A percentile compares a stretch with the other conserved stretches of the same genome.
Conservation (phyloP, 2,113 vertebrate genomes). For the Microcebus ravelobensis region DNA sequence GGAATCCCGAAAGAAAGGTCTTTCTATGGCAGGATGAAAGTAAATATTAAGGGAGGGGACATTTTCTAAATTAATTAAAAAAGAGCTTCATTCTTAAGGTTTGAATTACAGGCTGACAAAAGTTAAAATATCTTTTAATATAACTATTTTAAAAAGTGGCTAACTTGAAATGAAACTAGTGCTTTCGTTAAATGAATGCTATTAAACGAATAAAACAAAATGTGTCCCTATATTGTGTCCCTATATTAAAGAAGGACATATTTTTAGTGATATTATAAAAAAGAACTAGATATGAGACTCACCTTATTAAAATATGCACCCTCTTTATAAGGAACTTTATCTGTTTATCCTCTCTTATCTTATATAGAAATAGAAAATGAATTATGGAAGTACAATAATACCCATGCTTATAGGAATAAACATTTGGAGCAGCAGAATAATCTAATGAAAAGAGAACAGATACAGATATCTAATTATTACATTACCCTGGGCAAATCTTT, state of each 20-base stretch:
- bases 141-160: constrained; percentile 32
- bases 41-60: not conserved
- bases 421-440: constrained; percentile 14
- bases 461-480: not conserved
- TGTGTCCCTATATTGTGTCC: not conserved
- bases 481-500: constrained; percentile 20
- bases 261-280: not conserved
- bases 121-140: not conserved
- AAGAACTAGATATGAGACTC: not conserved
- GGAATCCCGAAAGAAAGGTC: not conserved
- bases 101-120: not conserved
- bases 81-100: not conserved
- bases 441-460: constrained; percentile 20
- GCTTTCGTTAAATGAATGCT: not conserved
- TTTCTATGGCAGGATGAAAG: not conserved
- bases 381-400: not conserved
- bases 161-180: not conserved
- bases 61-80: not conserved
- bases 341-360: not conserved
- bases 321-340: not conserved
- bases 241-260: not conserved
- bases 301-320: not conserved
- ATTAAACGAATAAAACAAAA: not conserved
- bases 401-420: not conserved
- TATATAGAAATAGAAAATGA: not conserved